phyloP scores from a whole-genome alignment of 2,797 vertebrate species.

The Chelidonichthys spinosus region DNA sequence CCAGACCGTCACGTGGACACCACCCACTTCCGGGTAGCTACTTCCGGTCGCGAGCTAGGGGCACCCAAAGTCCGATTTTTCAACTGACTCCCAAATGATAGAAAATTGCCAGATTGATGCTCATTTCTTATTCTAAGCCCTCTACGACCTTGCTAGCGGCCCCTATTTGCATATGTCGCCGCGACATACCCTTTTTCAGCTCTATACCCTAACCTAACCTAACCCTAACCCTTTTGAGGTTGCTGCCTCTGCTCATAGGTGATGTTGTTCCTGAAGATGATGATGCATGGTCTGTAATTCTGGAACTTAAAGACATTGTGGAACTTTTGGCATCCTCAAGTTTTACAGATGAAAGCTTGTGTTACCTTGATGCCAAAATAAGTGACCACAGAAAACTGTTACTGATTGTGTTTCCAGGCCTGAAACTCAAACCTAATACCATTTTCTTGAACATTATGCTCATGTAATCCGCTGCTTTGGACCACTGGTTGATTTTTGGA shows the following conservation, averaged over 20 bases:
- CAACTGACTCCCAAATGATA: no score
- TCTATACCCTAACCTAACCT: no score
- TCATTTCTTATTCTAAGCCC: no score
- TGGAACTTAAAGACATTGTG: conserved; percentile 51
- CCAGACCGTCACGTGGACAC: no score
- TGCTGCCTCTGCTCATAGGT: conserved; percentile 29
- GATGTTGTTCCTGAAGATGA: conserved; percentile 37
- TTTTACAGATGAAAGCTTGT: conserved; percentile 48
- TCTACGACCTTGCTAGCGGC: no score
- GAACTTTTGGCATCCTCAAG: conserved; percentile 27
- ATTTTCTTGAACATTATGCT: not conserved
- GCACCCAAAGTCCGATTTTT: no score
- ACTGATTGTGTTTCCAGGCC: conserved; percentile 26
- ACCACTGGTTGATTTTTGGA: conserved; percentile 47
- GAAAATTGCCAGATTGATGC: no score
- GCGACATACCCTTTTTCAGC: no score
- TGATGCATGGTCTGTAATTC: conserved; percentile 33
- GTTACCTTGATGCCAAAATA: conserved; percentile 26
- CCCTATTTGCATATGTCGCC: no score
- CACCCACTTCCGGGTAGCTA: no score
- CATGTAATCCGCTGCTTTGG: not conserved
- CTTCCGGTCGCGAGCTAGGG: no score
- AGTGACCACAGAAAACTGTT: conserved; percentile 24
- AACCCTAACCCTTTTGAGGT: conserved; percentile 35
- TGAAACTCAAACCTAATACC: conserved; percentile 18